These are phyloP conservation scores for Micronisus gabar DNA, from an alignment of 2,113 vertebrate species.

Conservation along the genomic window DNA sequence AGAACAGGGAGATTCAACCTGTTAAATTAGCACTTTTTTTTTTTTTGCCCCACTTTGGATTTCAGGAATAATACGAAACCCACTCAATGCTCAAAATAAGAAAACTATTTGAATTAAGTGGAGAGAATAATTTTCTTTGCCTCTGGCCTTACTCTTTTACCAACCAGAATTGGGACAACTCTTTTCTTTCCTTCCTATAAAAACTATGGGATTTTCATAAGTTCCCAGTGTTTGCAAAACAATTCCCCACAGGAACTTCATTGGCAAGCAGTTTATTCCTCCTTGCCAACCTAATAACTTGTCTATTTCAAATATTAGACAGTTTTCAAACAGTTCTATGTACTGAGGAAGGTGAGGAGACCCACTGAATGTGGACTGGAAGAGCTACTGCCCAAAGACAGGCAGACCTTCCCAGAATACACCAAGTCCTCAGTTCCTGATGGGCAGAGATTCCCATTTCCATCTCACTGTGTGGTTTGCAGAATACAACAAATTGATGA, in stretches of 20 bases:
- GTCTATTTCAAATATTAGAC: neutral
- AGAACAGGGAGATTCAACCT: neutral
- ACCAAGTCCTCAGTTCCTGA: neutral
- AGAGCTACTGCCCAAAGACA: neutral
- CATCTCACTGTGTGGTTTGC: neutral
- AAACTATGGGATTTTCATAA: neutral
- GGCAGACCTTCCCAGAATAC: neutral
- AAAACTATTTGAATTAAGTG: neutral
- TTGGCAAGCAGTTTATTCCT: neutral
- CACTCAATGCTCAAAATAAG: neutral
- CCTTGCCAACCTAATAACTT: neutral
- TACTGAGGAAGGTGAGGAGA: neutral
- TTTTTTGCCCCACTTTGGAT: neutral
- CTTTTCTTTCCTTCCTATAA: neutral
- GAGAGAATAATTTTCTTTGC: neutral
- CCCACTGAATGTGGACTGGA: rapidly evolving
- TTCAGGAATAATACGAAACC: neutral
- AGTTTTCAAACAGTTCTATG: neutral
- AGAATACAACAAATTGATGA: neutral
- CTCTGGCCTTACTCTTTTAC: neutral
- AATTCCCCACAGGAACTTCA: neutral
- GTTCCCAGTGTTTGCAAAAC: neutral
- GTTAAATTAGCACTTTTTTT: neutral
- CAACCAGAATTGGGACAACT: neutral
- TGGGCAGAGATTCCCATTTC: neutral